Percentiles rank a stretch among this genome's conserved stretches.
phyloP scores from a whole-genome alignment of 2,113 vertebrate species.

The Nannobrachium achirus region DNA sequence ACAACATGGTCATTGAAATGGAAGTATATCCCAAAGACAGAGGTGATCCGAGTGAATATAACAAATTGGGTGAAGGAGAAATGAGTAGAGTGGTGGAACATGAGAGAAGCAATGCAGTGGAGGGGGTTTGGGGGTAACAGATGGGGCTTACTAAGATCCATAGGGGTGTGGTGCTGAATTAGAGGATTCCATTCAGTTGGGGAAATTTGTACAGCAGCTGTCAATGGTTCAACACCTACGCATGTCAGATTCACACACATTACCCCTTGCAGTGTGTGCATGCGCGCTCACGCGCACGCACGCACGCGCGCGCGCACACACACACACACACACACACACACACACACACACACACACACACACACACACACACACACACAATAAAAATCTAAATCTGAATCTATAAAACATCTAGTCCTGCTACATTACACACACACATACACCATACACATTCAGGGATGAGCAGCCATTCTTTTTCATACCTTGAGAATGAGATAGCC shows the following conservation, averaged over 20 bases:
- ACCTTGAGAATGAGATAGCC: neutral
- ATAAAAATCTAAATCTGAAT: no score
- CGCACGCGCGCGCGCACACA: constrained; percentile 1
- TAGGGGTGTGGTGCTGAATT: constrained; percentile 65
- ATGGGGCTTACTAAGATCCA: constrained; percentile 64
- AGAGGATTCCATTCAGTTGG: constrained; percentile 66
- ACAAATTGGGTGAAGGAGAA: neutral
- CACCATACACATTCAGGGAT: neutral
- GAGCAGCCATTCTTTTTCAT: neutral
- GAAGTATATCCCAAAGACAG: no score
- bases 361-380: neutral
- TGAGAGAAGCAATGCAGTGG: neutral
- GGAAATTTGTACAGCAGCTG: constrained; percentile 73
- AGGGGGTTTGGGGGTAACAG: constrained; percentile 62
- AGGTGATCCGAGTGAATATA: no score
- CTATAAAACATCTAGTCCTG: no score
- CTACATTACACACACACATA: constrained; percentile 26
- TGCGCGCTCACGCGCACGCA: neutral
- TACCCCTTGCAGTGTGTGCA: neutral
- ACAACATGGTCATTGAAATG: neutral
- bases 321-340: neutral
- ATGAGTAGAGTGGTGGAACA: constrained; percentile 3
- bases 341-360: constrained; percentile 11
- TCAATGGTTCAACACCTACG: constrained; percentile 69
- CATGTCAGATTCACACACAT: constrained; percentile 25